Conservation (phyloP, 37 sponge, comb jelly and placozoan species). For the Diacarnus erythraeanus region DNA sequence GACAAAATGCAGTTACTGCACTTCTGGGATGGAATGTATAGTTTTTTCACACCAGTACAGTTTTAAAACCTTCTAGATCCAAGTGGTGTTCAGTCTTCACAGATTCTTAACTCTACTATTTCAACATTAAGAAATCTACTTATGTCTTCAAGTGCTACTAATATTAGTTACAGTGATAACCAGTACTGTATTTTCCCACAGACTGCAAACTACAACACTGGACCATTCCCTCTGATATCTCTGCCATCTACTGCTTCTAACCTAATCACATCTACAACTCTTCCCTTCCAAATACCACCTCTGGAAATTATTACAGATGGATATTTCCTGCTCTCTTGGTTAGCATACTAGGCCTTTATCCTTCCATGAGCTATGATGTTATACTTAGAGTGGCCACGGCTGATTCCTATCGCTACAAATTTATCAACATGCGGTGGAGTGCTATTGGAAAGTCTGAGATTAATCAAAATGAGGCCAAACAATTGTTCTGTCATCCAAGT, state of each 20-base stretch:
- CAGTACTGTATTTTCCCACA: not conserved
- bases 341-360: constrained; percentile 52
- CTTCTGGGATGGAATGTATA: not conserved
- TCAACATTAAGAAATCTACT: no score
- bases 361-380: constrained; percentile 29
- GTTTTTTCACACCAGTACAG: no score
- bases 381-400: constrained; percentile 30
- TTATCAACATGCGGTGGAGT: constrained; percentile 34
- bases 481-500: constrained; percentile 45
- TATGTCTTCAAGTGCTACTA: not conserved
- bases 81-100: no score
- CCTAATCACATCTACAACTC: no score
- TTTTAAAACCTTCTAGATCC: no score
- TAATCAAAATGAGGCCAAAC: constrained; percentile 40
- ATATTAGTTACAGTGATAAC: not conserved
- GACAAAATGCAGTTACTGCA: not conserved
- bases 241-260: not conserved
- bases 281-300: no score
- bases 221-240: not conserved
- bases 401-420: constrained; percentile 69
- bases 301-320: constrained; percentile 38
- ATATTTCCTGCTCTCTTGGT: constrained; percentile 60
- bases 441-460: constrained; percentile 37
- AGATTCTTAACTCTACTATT: no score
- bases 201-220: not conserved